These are phyloP conservation scores for Pedicia rivosa DNA, from an alignment of 2,888 invertebrate species.

Conservation along the genomic window DNA sequence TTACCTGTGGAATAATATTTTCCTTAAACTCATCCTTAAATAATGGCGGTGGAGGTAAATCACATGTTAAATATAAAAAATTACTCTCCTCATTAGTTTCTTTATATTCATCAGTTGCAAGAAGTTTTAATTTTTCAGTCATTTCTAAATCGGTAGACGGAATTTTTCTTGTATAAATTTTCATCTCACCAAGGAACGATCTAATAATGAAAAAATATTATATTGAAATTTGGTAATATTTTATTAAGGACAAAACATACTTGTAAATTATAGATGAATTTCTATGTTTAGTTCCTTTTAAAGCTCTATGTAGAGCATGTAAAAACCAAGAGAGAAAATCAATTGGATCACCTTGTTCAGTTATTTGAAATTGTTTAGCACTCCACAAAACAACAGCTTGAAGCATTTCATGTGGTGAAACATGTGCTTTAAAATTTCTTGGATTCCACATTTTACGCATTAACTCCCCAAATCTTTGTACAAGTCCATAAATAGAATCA, in stretches of 20 bases:
- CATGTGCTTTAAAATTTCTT: slow-evolving; percentile 96
- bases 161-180: slow-evolving; percentile 79
- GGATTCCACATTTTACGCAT: slow-evolving; percentile 98
- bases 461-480: slow-evolving; percentile 83
- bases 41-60: slow-evolving; percentile 90
- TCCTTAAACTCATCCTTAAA: slow-evolving; percentile 96
- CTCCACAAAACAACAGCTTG: slow-evolving; percentile 97
- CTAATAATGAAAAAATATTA: not conserved
- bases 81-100: slow-evolving; percentile 80
- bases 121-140: slow-evolving; percentile 62
- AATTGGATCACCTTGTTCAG: slow-evolving; percentile 95
- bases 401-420: slow-evolving; percentile 99
- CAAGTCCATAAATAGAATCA: slow-evolving; percentile 80
- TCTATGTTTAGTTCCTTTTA: slow-evolving; percentile 80
- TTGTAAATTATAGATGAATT: slow-evolving; percentile 88
- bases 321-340: slow-evolving; percentile 98
- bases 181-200: slow-evolving; percentile 85
- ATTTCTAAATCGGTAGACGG: slow-evolving; percentile 86
- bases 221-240: not conserved
- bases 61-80: slow-evolving; percentile 93
- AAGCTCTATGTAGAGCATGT: slow-evolving; percentile 84
- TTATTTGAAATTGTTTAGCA: slow-evolving; percentile 94
- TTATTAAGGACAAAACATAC: not conserved
- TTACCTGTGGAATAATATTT: slow-evolving; percentile 95
- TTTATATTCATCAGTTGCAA: slow-evolving; percentile 71